A percentile compares a stretch with the other conserved stretches of the same genome.
Conservation (phyloP, 2,113 vertebrate genomes). For the Lophius piscatorius region DNA sequence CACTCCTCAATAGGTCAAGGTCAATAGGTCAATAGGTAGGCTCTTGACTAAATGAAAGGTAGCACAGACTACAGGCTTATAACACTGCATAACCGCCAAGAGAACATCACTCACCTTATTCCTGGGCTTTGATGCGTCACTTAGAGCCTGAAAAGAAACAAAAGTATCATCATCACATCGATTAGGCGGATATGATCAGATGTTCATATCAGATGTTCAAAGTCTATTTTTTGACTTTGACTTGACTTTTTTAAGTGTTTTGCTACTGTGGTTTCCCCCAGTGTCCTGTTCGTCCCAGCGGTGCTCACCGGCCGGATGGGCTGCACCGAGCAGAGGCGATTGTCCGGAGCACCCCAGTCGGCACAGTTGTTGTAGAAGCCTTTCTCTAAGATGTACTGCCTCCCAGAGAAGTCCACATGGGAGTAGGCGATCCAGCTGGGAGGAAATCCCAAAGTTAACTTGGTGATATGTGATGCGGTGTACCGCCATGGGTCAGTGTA, state of each 20-base stretch:
- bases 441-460: background rate
- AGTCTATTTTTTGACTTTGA: too few relatives aligned
- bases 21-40: background rate
- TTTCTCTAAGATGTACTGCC: slow-evolving; percentile 94
- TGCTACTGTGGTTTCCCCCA: too few relatives aligned
- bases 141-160: slow-evolving; percentile 63
- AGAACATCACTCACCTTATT: too few relatives aligned
- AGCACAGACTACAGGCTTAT: slow-evolving; percentile 64
- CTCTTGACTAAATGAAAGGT: background rate
- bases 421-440: slow-evolving; percentile 93
- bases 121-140: slow-evolving; percentile 27
- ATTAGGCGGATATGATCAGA: too few relatives aligned
- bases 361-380: slow-evolving; percentile 90
- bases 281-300: background rate
- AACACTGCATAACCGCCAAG: too few relatives aligned
- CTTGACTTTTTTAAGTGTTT: too few relatives aligned
- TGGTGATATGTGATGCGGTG: background rate
- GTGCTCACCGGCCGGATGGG: slow-evolving; percentile 86
- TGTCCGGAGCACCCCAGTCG: slow-evolving; percentile 89
- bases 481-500: background rate
- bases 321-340: slow-evolving; percentile 86
- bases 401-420: slow-evolving; percentile 89
- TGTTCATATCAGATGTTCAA: too few relatives aligned
- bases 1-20: background rate
- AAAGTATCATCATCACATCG: background rate